phyloP scores from a whole-genome alignment of 2,888 invertebrate species.

The Mantis religiosa region DNA sequence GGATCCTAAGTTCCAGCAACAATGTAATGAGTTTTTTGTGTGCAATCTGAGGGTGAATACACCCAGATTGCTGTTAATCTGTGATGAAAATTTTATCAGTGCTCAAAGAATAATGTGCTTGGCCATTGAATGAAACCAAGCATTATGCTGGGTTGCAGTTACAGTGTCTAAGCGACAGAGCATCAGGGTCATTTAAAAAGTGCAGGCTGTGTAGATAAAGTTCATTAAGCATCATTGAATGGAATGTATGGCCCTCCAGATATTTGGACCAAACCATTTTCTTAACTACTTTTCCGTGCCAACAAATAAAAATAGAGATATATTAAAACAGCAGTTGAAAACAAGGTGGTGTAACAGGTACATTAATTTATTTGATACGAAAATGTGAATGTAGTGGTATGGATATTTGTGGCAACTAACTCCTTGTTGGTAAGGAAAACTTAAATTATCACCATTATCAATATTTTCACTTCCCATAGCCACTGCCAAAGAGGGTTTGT shows the following conservation, averaged over 20 bases:
- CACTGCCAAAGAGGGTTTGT: conserved; percentile 22
- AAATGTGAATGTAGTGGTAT: background rate
- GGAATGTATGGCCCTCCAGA: background rate
- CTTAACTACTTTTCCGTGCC: conserved; percentile 12
- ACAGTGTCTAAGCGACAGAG: conserved; percentile 18
- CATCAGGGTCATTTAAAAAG: background rate
- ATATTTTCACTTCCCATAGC: conserved; percentile 19
- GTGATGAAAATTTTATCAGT: conserved; percentile 8
- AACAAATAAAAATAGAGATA: conserved; percentile 1
- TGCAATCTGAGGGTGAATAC: background rate
- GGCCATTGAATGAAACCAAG: background rate
- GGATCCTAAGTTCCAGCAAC: background rate
- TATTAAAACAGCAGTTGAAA: background rate
- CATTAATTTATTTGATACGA: conserved; percentile 5
- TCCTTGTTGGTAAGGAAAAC: conserved; percentile 7
- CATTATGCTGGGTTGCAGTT: conserved; percentile 29
- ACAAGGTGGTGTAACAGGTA: conserved; percentile 30
- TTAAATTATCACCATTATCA: background rate
- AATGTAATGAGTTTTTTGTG: background rate
- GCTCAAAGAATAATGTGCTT: conserved; percentile 26
- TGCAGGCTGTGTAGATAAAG: background rate
- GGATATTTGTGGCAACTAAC: background rate
- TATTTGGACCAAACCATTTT: background rate
- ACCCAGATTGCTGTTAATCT: background rate
- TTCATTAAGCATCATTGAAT: background rate